Conservation (phyloP, 2,888 invertebrate genomes). For the Lycocerus yunnanus region DNA sequence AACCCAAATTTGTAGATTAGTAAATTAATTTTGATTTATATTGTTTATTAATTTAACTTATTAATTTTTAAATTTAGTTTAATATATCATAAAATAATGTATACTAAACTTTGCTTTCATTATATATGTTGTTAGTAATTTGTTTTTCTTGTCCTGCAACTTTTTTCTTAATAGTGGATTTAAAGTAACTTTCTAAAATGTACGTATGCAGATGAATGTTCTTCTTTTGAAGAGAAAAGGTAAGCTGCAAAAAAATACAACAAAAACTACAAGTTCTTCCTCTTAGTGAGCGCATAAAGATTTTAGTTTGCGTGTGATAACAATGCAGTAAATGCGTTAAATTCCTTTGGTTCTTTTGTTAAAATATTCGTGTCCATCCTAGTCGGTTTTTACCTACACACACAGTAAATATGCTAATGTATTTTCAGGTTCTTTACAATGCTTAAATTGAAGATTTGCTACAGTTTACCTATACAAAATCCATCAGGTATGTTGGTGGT, state of each 20-base stretch:
- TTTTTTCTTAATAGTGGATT: background rate
- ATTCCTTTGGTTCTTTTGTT: constrained; percentile 13
- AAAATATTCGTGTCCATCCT: constrained; percentile 12
- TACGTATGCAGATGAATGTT: background rate
- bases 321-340: constrained; percentile 13
- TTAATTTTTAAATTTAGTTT: too few species aligned
- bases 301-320: constrained; percentile 7
- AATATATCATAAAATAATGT: too few species aligned
- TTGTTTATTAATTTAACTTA: too few species aligned
- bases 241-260: background rate
- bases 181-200: background rate
- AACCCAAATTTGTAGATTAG: too few species aligned
- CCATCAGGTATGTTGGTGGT: background rate
- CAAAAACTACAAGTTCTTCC: constrained; percentile 1
- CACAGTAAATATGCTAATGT: constrained; percentile 25
- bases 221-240: background rate
- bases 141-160: background rate
- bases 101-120: too few species aligned
- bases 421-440: constrained; percentile 9
- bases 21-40: too few species aligned
- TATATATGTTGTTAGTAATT: background rate
- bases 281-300: constrained; percentile 9
- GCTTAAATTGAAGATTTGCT: background rate
- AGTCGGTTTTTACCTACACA: constrained; percentile 6
- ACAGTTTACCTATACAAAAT: constrained; percentile 10